Conservation (phyloP, 2,113 vertebrate genomes). For the Rutilus rutilus region DNA sequence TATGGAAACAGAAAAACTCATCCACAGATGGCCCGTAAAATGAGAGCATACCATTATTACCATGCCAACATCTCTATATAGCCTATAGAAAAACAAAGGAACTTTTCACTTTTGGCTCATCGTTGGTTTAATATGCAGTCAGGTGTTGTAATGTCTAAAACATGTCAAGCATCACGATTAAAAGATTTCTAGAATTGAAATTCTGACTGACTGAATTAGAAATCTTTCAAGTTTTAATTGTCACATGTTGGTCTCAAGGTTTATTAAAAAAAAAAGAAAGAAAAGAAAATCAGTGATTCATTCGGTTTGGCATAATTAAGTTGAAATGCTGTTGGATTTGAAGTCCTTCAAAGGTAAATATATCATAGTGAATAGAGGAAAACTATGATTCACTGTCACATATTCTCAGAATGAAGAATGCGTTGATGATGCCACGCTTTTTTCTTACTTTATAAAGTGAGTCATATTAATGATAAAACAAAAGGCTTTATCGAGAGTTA, state of each 20-base stretch:
- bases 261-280: neutral
- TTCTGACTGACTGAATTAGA: neutral
- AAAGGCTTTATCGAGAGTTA: neutral
- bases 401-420: neutral
- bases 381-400: neutral
- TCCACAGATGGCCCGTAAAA: conserved; percentile 30
- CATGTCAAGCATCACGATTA: neutral
- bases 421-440: neutral
- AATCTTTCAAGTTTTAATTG: neutral
- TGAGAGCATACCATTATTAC: conserved; percentile 18
- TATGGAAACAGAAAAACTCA: conserved; percentile 14
- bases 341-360: conserved; percentile 1
- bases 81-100: neutral
- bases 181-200: too few species aligned
- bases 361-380: neutral
- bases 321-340: neutral
- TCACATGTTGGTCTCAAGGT: neutral
- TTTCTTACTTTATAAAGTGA: conserved; percentile 13
- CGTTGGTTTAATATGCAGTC: neutral
- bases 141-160: neutral
- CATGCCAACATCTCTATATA: conserved; percentile 14
- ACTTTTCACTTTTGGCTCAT: neutral
- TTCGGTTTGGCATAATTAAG: neutral
- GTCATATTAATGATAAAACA: neutral
- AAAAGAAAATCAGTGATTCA: neutral